Percentiles rank a stretch among this genome's conserved stretches.
These are phyloP conservation scores for Drymonia ruficornis DNA, from an alignment of 2,888 invertebrate genomes.

Conservation along the genomic window DNA sequence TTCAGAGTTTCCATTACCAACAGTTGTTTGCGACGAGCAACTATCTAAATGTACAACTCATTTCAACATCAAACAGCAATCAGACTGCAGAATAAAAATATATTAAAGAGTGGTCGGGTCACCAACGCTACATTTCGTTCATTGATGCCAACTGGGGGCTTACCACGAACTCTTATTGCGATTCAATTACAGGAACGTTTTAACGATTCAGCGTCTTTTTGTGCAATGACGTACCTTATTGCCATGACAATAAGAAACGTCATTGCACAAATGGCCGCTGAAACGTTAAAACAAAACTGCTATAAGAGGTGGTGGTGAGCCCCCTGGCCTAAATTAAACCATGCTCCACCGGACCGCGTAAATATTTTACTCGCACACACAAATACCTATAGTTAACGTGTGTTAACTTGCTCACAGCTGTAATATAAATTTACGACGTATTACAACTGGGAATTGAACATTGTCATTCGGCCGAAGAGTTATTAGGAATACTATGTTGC, in stretches of 20 bases:
- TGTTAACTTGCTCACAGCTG: conserved; percentile 33
- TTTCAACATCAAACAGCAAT: conserved; percentile 1
- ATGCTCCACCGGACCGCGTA: conserved; percentile 5
- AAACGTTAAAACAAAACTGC: too few relatives aligned
- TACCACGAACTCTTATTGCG: too few relatives aligned
- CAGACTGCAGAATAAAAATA: not conserved
- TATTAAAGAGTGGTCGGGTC: not conserved
- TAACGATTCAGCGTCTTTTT: too few relatives aligned
- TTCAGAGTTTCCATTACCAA: too few relatives aligned
- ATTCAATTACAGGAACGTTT: too few relatives aligned
- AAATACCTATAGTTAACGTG: conserved; percentile 22
- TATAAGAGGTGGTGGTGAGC: too few relatives aligned
- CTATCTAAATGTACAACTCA: not conserved
- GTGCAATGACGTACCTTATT: too few relatives aligned
- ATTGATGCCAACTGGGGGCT: not conserved
- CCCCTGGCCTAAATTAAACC: conserved; percentile 21
- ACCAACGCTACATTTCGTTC: not conserved
- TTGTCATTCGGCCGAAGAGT: conserved; percentile 48
- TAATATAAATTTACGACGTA: conserved; percentile 68
- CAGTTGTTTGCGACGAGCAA: not conserved
- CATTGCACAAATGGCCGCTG: too few relatives aligned
- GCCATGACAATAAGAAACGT: too few relatives aligned
- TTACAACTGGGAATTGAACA: conserved; percentile 61
- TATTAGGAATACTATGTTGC: conserved; percentile 31
- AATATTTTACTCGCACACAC: conserved; percentile 16